phyloP scores from a whole-genome alignment of 1,140 invertebrate genomes.

The Trachymyrmex cornetzi region DNA sequence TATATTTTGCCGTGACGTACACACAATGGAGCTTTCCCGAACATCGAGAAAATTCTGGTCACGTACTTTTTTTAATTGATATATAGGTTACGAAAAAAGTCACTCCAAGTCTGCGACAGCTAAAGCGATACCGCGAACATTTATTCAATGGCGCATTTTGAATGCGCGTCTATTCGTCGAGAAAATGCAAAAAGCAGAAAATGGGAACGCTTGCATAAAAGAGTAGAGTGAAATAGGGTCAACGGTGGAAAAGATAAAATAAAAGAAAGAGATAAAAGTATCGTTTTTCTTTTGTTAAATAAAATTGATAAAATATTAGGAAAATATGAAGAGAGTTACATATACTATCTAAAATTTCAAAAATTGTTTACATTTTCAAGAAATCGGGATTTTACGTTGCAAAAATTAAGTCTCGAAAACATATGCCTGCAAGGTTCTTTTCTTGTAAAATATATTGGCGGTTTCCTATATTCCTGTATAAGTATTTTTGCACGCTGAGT shows the following conservation, averaged over 20 bases:
- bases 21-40: constrained; percentile 40
- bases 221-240: neutral
- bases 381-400: neutral
- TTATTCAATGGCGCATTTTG: constrained; percentile 36
- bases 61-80: constrained; percentile 40
- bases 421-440: too few relatives aligned
- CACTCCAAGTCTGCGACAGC: neutral
- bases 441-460: too few relatives aligned
- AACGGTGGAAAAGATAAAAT: neutral
- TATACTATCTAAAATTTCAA: neutral
- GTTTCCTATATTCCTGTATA: too few relatives aligned
- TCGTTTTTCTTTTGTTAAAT: neutral
- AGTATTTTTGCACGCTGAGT: too few relatives aligned
- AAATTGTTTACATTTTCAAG: neutral
- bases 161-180: neutral
- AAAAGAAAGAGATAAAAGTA: constrained; percentile 1
- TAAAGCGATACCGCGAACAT: constrained; percentile 9
- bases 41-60: constrained; percentile 38
- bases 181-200: constrained; percentile 23
- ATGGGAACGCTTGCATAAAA: neutral
- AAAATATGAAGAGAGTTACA: neutral
- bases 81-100: constrained; percentile 34
- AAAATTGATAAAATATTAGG: neutral
- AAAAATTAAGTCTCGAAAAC: neutral
- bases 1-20: constrained; percentile 12